These are phyloP conservation scores for Ophraella communa DNA, from an alignment of 2,888 invertebrate genomes.

Conservation along the genomic window DNA sequence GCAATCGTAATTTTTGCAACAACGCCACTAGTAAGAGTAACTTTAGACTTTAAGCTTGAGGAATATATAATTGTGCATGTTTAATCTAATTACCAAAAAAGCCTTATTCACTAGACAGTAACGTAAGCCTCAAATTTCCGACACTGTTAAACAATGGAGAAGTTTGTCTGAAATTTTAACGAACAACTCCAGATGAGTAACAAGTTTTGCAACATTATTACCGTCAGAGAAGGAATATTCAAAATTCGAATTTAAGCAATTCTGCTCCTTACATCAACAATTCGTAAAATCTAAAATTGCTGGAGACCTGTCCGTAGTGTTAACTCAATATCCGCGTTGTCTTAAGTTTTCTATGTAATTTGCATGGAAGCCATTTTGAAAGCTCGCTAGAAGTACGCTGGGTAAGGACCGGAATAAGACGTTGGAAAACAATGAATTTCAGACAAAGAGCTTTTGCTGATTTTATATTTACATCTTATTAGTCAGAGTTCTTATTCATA, in stretches of 20 bases:
- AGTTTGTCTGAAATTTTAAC: slow-evolving; percentile 36
- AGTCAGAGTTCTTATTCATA: neutral
- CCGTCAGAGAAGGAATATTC: slow-evolving; percentile 45
- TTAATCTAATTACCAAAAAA: slow-evolving; percentile 2
- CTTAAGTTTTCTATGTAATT: slow-evolving; percentile 61
- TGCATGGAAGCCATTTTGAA: slow-evolving; percentile 61
- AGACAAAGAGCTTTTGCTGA: neutral
- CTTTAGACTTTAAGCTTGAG: neutral
- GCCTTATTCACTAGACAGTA: slow-evolving; percentile 11
- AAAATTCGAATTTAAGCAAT: slow-evolving; percentile 40
- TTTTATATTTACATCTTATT: neutral
- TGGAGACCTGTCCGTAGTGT: slow-evolving; percentile 47
- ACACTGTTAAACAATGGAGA: slow-evolving; percentile 25
- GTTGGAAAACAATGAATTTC: slow-evolving; percentile 14
- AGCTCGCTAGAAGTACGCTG: slow-evolving; percentile 49
- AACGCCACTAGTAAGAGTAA: no score
- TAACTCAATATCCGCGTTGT: slow-evolving; percentile 60
- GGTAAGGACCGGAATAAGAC: slow-evolving; percentile 27
- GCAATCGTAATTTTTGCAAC: no score
- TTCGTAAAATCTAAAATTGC: slow-evolving; percentile 34
- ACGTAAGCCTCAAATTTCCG: slow-evolving; percentile 25
- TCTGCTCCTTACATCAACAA: slow-evolving; percentile 36
- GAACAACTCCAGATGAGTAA: slow-evolving; percentile 37
- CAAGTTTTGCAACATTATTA: slow-evolving; percentile 41
- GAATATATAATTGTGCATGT: neutral